Evolutionary conservation across 2,113 vertebrate genomes (phyloP).

Genomic region (Brachirus orientalis): DNA sequence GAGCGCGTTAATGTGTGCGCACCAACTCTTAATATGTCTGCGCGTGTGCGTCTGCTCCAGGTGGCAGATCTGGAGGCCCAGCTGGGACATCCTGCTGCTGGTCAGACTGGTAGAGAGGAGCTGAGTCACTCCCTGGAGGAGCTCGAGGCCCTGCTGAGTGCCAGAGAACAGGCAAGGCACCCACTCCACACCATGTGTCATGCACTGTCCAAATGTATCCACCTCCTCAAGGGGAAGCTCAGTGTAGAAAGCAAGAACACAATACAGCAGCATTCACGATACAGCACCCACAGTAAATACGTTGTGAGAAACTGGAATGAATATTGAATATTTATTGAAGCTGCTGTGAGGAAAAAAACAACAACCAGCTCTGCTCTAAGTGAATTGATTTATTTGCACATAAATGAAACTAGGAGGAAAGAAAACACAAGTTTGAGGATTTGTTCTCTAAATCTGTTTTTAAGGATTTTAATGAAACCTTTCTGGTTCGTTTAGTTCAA

Average conservation of each 20-base stretch:
- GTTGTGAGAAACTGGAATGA: not conserved
- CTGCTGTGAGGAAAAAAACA: no score
- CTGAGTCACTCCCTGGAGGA: conserved; percentile 85
- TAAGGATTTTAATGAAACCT: no score
- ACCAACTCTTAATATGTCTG: not conserved
- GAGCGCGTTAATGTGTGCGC: not conserved
- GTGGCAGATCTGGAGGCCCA: conserved; percentile 91
- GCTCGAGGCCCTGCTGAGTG: conserved; percentile 88
- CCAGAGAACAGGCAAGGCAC: conserved; percentile 88
- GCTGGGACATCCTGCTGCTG: conserved; percentile 70
- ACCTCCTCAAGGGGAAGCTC: not conserved
- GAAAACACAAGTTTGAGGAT: no score
- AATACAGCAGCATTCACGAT: conserved; percentile 9
- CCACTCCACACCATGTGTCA: not conserved
- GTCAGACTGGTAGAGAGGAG: conserved; percentile 80
- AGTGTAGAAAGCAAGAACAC: not conserved
- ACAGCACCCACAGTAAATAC: not conserved
- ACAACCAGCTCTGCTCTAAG: no score
- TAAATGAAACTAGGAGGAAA: no score
- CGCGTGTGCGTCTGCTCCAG: conserved; percentile 69
- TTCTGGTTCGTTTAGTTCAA: no score
- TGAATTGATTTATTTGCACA: no score
- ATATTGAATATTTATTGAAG: no score
- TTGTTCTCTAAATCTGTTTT: no score
- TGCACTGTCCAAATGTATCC: conserved; percentile 12